A percentile compares a stretch with the other conserved stretches of the same genome.
phyloP scores from a whole-genome alignment of 2,888 invertebrate genomes.

The Leucophenga montana region DNA sequence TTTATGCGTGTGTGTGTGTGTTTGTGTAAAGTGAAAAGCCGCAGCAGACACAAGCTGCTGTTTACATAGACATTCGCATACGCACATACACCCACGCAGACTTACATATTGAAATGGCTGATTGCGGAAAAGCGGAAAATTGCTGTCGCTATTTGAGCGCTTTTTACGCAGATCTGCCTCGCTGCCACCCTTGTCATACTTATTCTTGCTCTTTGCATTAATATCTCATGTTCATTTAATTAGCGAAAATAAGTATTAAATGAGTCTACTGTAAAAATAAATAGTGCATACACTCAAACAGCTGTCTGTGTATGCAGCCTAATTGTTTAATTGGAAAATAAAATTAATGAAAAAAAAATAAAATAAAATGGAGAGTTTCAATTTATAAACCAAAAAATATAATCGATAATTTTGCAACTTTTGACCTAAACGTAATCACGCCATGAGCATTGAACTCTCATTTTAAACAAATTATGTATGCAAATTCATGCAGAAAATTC shows the following conservation, averaged over 20 bases:
- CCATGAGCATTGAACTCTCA: constrained; percentile 11
- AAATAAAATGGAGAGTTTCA: not conserved
- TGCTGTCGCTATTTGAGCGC: constrained; percentile 39
- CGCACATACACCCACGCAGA: constrained; percentile 12
- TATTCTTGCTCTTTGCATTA: constrained; percentile 2
- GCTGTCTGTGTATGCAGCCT: constrained; percentile 1
- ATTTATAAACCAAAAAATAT: not conserved
- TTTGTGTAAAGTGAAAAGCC: constrained; percentile 24
- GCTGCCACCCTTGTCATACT: not conserved
- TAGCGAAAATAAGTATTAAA: constrained; percentile 67
- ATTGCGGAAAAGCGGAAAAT: constrained; percentile 57
- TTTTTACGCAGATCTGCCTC: constrained; percentile 1
- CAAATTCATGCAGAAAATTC: constrained; percentile 57
- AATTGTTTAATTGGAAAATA: constrained; percentile 19
- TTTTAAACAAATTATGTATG: constrained; percentile 55
- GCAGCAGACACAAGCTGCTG: constrained; percentile 53
- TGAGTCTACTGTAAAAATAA: constrained; percentile 66
- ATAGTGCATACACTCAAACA: constrained; percentile 58
- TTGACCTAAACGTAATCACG: not conserved
- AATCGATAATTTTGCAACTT: constrained; percentile 8
- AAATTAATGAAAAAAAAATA: constrained; percentile 2
- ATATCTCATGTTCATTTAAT: constrained; percentile 53
- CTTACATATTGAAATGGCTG: not conserved
- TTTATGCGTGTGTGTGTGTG: constrained; percentile 11
- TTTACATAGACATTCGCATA: constrained; percentile 57